phyloP scores from a whole-genome alignment of 2,113 vertebrate species.

The Columba livia region DNA sequence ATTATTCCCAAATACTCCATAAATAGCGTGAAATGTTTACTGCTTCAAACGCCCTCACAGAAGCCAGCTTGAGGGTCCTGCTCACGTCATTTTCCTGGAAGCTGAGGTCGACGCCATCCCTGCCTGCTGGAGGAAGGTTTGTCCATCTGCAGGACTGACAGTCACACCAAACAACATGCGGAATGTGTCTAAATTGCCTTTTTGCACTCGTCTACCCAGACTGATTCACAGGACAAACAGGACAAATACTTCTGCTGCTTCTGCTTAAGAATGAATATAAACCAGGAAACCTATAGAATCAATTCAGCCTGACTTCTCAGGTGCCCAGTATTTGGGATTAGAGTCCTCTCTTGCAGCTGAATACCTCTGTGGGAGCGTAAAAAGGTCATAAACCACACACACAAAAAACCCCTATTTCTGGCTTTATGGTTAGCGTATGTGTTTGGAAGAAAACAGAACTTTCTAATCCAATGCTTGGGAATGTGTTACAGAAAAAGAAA shows the following conservation, averaged over 20 bases:
- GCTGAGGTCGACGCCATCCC: not conserved
- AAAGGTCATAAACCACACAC: not conserved
- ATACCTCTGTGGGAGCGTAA: not conserved
- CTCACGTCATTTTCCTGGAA: not conserved
- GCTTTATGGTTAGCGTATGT: not conserved
- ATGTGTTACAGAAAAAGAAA: rapidly evolving
- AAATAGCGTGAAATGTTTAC: too few relatives aligned
- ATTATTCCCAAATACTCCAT: not conserved
- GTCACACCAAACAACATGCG: rapidly evolving
- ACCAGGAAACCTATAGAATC: not conserved
- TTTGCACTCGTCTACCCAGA: not conserved
- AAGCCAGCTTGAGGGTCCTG: not conserved
- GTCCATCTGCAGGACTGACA: not conserved
- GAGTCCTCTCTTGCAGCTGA: not conserved
- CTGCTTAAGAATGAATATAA: not conserved
- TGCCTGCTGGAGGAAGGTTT: not conserved
- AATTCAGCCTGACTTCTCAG: not conserved
- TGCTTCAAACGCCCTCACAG: not conserved
- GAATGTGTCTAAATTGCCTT: not conserved
- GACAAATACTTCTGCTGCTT: not conserved
- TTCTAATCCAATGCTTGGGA: not conserved
- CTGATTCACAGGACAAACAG: not conserved
- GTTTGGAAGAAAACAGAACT: not conserved
- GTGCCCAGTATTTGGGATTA: rapidly evolving
- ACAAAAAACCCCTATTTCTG: not conserved